A percentile compares a stretch with the other conserved stretches of the same genome.
phyloP scores from a whole-genome alignment of 2,797 vertebrate species.

The Sparus aurata region DNA sequence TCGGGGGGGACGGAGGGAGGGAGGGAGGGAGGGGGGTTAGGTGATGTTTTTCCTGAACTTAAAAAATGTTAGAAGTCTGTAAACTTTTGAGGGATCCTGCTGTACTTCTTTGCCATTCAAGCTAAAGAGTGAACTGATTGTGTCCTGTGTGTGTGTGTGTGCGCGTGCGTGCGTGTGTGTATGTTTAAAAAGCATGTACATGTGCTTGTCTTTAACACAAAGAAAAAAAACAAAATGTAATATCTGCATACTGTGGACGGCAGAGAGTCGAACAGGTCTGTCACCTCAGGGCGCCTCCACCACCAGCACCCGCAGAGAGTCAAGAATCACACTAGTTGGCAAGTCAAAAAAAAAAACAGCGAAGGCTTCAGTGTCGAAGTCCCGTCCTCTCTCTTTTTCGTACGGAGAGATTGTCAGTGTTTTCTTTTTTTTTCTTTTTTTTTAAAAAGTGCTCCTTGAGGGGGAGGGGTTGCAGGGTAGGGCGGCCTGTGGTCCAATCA shows the following conservation, averaged over 20 bases:
- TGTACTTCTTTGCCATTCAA: slow-evolving; percentile 70
- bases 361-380: slow-evolving; percentile 83
- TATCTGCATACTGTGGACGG: slow-evolving; percentile 59
- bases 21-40: neutral
- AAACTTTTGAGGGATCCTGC: slow-evolving; percentile 66
- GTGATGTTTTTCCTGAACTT: slow-evolving; percentile 42
- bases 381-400: slow-evolving; percentile 83
- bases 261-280: slow-evolving; percentile 43
- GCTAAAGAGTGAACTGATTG: slow-evolving; percentile 60
- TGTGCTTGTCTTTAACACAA: slow-evolving; percentile 54
- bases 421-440: slow-evolving; percentile 50
- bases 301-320: slow-evolving; percentile 76
- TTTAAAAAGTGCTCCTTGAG: slow-evolving; percentile 86
- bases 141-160: slow-evolving; percentile 19
- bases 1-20: neutral
- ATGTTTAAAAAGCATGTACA: slow-evolving; percentile 51
- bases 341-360: slow-evolving; percentile 79
- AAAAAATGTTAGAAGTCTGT: slow-evolving; percentile 55
- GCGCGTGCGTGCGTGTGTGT: slow-evolving; percentile 1
- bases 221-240: slow-evolving; percentile 16
- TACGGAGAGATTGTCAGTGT: slow-evolving; percentile 85
- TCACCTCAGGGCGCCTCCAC: slow-evolving; percentile 33
- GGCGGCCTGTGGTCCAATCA: slow-evolving; percentile 68
- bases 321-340: slow-evolving; percentile 88
- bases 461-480: slow-evolving; percentile 76